Percentiles rank a stretch among this genome's conserved stretches.
Conservation (phyloP, 2,888 invertebrate genomes). For the Notodonta ziczac region DNA sequence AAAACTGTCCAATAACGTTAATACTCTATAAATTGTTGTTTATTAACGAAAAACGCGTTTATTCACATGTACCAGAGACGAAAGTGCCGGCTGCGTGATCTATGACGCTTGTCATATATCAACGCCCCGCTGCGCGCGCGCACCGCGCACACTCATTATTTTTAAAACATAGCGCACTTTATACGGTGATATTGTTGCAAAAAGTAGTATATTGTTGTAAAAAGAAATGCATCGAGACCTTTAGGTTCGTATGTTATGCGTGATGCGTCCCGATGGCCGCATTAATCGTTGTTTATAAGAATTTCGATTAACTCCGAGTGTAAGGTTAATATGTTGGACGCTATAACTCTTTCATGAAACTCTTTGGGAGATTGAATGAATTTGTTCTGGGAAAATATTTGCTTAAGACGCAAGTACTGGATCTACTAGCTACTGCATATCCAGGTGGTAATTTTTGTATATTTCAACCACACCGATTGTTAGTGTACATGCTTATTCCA, state of each 20-base stretch:
- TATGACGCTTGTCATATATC: constrained; percentile 60
- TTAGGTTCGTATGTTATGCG: neutral
- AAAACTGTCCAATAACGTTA: constrained; percentile 30
- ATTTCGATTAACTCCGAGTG: constrained; percentile 34
- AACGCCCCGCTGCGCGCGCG: constrained; percentile 54
- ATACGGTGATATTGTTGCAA: constrained; percentile 64
- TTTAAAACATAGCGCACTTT: constrained; percentile 66
- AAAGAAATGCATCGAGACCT: constrained; percentile 18
- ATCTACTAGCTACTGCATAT: too few relatives aligned
- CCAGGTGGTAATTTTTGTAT: too few relatives aligned
- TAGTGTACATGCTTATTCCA: too few relatives aligned
- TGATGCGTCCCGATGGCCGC: neutral
- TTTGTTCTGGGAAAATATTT: constrained; percentile 14
- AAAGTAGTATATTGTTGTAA: constrained; percentile 50
- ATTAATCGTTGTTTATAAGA: constrained; percentile 30
- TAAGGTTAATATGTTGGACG: constrained; percentile 21
- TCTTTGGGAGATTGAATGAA: neutral
- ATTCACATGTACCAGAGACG: constrained; percentile 45
- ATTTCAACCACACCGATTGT: too few relatives aligned
- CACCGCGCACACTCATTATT: constrained; percentile 58
- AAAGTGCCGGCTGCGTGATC: constrained; percentile 58
- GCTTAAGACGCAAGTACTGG: too few relatives aligned
- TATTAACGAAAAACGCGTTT: constrained; percentile 46
- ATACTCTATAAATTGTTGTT: constrained; percentile 39
- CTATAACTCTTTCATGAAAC: constrained; percentile 37